Evolutionary conservation across 2,113 vertebrate genomes (phyloP).

Genomic region (Cryptoleucopteryx plumbea): DNA sequence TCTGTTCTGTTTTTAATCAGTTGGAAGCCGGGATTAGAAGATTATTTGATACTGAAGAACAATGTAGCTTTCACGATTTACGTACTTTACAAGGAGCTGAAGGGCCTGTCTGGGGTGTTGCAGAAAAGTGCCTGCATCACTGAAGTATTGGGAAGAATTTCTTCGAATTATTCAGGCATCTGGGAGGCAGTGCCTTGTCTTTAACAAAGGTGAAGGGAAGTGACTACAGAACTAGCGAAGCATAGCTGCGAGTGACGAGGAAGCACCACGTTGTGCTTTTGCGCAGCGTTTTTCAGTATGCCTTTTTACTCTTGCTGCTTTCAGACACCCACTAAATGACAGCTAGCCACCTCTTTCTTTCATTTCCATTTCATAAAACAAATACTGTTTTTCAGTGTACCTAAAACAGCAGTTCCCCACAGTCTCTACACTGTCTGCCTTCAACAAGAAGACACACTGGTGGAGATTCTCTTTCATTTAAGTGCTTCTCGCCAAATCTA

Average conservation of each 20-base stretch:
- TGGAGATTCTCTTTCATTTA: constrained; percentile 37
- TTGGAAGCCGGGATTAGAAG: neutral
- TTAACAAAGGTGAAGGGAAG: neutral
- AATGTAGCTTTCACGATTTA: neutral
- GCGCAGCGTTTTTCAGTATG: neutral
- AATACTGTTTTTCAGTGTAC: neutral
- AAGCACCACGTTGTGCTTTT: neutral
- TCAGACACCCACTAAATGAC: neutral
- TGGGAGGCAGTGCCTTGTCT: neutral
- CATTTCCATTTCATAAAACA: neutral
- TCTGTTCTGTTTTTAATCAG: neutral
- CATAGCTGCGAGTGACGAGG: neutral
- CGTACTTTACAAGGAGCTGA: neutral
- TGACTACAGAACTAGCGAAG: neutral
- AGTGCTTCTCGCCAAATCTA: constrained; percentile 2
- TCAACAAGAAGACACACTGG: neutral
- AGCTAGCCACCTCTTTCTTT: neutral
- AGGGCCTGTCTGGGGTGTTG: neutral
- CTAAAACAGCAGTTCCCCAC: neutral
- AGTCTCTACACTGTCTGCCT: neutral
- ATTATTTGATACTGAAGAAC: neutral
- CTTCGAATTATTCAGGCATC: neutral
- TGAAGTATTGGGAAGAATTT: neutral
- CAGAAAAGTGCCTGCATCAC: neutral
- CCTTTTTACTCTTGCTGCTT: neutral